phyloP scores from a whole-genome alignment of 2,113 vertebrate genomes.

The Pholis gunnellus region DNA sequence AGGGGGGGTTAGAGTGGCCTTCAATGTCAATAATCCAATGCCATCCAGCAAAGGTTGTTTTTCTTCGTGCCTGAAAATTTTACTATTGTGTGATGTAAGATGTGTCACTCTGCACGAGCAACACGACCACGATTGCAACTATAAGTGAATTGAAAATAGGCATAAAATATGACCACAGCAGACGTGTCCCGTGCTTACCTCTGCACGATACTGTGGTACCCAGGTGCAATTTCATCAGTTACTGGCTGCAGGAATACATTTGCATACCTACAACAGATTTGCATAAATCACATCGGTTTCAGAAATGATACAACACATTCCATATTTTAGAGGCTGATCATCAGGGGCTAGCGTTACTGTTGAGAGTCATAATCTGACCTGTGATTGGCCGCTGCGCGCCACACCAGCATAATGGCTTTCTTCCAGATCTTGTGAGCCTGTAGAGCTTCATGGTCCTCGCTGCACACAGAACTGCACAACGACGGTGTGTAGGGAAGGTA shows the following conservation, averaged over 20 bases:
- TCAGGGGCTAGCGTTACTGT: not conserved
- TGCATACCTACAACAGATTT: conserved; percentile 87
- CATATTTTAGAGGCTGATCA: not conserved
- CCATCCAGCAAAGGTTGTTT: not conserved
- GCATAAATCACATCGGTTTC: conserved; percentile 32
- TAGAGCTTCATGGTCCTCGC: conserved; percentile 96
- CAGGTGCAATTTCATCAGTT: conserved; percentile 97
- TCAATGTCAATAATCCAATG: not conserved
- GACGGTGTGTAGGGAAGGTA: not conserved
- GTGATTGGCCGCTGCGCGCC: conserved; percentile 98
- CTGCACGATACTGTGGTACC: conserved; percentile 97
- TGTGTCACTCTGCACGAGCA: not conserved
- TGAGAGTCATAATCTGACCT: conserved; percentile 79
- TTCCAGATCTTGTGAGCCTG: conserved; percentile 99
- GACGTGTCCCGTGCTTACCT: conserved; percentile 83
- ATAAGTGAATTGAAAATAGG: not conserved
- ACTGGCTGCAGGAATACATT: conserved; percentile 98
- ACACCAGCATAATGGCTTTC: conserved; percentile 98
- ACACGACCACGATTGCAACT: not conserved
- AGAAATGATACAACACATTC: not conserved
- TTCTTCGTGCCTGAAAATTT: not conserved
- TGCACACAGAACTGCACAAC: conserved; percentile 90
- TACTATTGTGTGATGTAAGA: not conserved
- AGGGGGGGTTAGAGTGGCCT: not conserved
- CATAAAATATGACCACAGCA: not conserved